Conservation (phyloP, 2,113 vertebrate species). For the Amphiprion percula region DNA sequence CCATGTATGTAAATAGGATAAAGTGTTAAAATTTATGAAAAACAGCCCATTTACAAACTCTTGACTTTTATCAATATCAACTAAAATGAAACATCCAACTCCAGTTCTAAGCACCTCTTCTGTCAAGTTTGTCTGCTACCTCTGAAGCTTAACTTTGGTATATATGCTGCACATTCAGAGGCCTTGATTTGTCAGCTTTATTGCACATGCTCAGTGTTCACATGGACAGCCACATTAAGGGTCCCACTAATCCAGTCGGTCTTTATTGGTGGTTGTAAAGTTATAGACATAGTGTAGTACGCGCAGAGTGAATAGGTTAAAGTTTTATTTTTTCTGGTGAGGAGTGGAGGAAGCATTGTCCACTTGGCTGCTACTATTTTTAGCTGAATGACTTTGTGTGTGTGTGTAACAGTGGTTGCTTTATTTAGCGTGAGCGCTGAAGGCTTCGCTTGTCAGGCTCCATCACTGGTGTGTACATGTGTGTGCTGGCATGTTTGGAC, state of each 20-base stretch:
- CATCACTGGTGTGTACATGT: constrained; percentile 16
- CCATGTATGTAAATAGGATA: too few relatives aligned
- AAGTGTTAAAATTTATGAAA: too few relatives aligned
- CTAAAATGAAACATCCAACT: too few relatives aligned
- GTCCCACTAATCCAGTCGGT: not conserved
- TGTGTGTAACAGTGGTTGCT: constrained; percentile 34
- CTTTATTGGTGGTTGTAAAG: not conserved
- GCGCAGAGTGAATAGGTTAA: too few relatives aligned
- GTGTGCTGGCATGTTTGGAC: constrained; percentile 2
- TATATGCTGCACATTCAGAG: not conserved
- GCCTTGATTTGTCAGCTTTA: constrained; percentile 3
- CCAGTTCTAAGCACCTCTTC: too few relatives aligned
- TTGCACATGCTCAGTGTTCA: constrained; percentile 5
- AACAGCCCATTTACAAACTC: too few relatives aligned
- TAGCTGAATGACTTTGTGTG: constrained; percentile 23
- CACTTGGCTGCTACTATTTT: constrained; percentile 17
- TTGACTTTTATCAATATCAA: too few relatives aligned
- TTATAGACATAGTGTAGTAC: too few relatives aligned
- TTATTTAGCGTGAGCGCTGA: constrained; percentile 45
- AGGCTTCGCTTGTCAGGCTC: constrained; percentile 44
- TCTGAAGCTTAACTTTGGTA: too few relatives aligned
- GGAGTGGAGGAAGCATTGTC: constrained; percentile 11
- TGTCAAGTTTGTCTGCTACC: too few relatives aligned
- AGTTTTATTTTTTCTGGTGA: not conserved
- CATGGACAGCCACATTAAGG: too few relatives aligned